Evolutionary conservation across 1,140 invertebrate species (phyloP).

Genomic region (Zaprionus nigranus): DNA sequence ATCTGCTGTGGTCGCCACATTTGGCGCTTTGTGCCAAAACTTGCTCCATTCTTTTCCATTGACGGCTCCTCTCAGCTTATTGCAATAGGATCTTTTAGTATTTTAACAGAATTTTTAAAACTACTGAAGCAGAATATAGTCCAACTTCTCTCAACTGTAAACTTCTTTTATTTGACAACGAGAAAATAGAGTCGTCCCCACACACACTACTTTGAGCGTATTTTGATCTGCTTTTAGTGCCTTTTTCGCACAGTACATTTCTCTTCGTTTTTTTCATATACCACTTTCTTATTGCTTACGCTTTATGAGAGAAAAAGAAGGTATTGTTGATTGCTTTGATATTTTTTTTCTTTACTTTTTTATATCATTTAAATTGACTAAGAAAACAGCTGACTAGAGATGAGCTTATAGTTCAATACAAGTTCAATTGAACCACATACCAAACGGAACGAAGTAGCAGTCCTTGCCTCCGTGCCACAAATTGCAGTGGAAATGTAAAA

Average conservation of each 20-base stretch:
- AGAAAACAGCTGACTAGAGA: too few species aligned
- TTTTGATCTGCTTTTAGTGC: conserved; percentile 1
- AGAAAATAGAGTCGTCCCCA: not conserved
- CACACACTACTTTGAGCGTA: not conserved
- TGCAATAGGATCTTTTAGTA: conserved; percentile 1
- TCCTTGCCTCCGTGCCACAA: too few species aligned
- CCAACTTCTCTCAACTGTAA: not conserved
- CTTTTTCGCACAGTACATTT: not conserved
- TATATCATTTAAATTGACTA: too few species aligned
- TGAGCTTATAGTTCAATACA: too few species aligned
- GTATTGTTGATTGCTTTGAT: too few species aligned
- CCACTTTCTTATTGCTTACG: too few species aligned
- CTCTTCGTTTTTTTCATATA: not conserved
- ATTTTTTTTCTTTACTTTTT: too few species aligned
- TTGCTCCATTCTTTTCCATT: not conserved
- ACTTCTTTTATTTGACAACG: not conserved
- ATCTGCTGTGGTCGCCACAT: conserved; percentile 10
- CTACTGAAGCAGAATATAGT: conserved; percentile 1
- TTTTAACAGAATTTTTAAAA: not conserved
- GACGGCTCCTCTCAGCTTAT: not conserved
- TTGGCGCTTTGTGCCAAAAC: conserved; percentile 6
- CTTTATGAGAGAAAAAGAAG: too few species aligned
- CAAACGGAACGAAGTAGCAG: too few species aligned
- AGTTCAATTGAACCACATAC: too few species aligned
- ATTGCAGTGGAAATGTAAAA: too few species aligned